These are phyloP conservation scores for Triops cancriformis DNA, from an alignment of 1,140 invertebrate species.

Conservation along the genomic window DNA sequence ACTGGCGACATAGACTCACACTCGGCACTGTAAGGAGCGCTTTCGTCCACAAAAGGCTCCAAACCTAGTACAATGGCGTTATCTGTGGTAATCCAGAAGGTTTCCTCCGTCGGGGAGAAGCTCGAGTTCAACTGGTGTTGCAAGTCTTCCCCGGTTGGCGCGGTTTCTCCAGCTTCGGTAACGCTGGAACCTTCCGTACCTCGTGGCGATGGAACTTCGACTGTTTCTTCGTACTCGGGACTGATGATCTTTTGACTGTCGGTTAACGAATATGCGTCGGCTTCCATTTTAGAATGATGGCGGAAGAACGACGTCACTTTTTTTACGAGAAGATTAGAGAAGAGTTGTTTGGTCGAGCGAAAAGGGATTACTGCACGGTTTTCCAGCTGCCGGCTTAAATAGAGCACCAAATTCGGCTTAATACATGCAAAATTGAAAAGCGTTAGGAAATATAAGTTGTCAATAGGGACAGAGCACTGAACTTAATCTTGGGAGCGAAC, in stretches of 20 bases:
- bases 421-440: background rate
- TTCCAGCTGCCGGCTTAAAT: constrained; percentile 2
- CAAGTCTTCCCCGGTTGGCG: background rate
- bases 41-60: background rate
- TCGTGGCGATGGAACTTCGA: background rate
- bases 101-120: background rate
- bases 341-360: background rate
- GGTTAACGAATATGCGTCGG: background rate
- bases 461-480: too few relatives aligned
- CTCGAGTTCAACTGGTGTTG: background rate
- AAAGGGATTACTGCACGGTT: background rate
- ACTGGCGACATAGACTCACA: background rate
- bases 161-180: too few relatives aligned
- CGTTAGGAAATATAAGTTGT: too few relatives aligned
- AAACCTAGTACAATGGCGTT: background rate
- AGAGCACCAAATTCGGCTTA: background rate
- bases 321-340: background rate
- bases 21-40: background rate
- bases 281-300: background rate
- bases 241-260: background rate
- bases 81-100: background rate
- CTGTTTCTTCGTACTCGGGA: background rate
- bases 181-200: background rate
- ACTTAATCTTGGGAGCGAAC: background rate
- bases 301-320: background rate